Evolutionary conservation across 2,888 invertebrate genomes (phyloP).

Genomic region (Metacarcinus magister): DNA sequence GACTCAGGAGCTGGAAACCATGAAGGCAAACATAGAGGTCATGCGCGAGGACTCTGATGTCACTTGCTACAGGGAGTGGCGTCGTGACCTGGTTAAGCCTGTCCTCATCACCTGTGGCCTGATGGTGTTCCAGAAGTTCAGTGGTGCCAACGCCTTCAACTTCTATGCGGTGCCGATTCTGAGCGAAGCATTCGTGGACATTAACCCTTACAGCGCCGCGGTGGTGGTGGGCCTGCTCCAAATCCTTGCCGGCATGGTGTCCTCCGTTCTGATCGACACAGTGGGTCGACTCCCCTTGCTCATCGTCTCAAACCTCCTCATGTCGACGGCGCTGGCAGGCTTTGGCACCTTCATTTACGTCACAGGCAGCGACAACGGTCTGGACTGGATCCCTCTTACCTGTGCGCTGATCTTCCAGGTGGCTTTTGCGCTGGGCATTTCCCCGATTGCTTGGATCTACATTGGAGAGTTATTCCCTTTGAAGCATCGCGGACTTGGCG

Average conservation of each 20-base stretch:
- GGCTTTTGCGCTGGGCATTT: slow-evolving; percentile 93
- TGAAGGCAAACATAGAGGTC: slow-evolving; percentile 88
- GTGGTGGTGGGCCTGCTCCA: slow-evolving; percentile 88
- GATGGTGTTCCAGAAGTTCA: slow-evolving; percentile 93
- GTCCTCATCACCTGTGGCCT: slow-evolving; percentile 93
- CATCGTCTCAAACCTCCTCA: slow-evolving; percentile 93
- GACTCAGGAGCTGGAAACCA: slow-evolving; percentile 89
- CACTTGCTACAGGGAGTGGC: slow-evolving; percentile 84
- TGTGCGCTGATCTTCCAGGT: slow-evolving; percentile 93
- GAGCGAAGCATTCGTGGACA: slow-evolving; percentile 91
- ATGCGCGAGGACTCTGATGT: slow-evolving; percentile 76
- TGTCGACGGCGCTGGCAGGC: slow-evolving; percentile 93
- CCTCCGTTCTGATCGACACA: slow-evolving; percentile 91
- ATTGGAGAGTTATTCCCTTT: slow-evolving; percentile 92
- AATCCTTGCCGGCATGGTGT: slow-evolving; percentile 87
- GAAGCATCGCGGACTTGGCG: slow-evolving; percentile 91
- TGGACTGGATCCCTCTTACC: slow-evolving; percentile 89
- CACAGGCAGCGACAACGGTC: slow-evolving; percentile 74
- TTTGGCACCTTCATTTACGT: slow-evolving; percentile 94
- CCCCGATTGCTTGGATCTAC: slow-evolving; percentile 94
- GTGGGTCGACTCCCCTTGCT: slow-evolving; percentile 93
- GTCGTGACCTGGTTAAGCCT: slow-evolving; percentile 87
- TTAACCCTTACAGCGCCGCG: slow-evolving; percentile 93
- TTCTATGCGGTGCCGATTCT: slow-evolving; percentile 95
- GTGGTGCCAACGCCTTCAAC: slow-evolving; percentile 93